Percentiles rank a stretch among this genome's conserved stretches.
These are phyloP conservation scores for Tetramorium alpestre DNA, from an alignment of 1,140 invertebrate genomes.

Conservation along the genomic window DNA sequence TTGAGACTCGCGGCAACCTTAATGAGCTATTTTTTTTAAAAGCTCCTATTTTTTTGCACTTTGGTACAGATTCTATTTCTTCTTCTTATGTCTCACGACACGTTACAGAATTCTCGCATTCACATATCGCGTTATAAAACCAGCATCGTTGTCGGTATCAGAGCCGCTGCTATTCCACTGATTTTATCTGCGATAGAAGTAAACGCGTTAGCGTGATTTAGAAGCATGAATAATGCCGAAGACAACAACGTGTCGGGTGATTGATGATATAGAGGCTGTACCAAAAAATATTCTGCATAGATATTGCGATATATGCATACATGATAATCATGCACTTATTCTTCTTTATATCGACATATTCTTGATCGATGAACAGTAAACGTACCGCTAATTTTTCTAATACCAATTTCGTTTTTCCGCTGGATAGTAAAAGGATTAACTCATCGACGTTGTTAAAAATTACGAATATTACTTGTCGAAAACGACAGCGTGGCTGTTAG, in stretches of 20 bases:
- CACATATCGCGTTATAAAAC: constrained; percentile 14
- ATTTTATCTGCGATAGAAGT: constrained; percentile 31
- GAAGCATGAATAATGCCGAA: constrained; percentile 34
- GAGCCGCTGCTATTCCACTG: not conserved
- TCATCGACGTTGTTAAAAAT: not conserved
- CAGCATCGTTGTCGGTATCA: not conserved
- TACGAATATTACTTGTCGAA: not conserved
- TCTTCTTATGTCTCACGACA: not conserved
- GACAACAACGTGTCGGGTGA: constrained; percentile 37
- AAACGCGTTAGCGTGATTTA: constrained; percentile 49
- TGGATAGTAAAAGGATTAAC: not conserved
- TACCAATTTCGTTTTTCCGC: not conserved
- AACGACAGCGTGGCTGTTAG: not conserved
- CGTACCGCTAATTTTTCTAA: constrained; percentile 3
- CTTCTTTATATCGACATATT: constrained; percentile 25
- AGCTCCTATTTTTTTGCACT: not conserved
- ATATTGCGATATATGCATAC: constrained; percentile 43
- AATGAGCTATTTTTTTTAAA: constrained; percentile 27
- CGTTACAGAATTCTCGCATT: constrained; percentile 14
- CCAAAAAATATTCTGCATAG: constrained; percentile 35
- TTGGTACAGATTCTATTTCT: constrained; percentile 29
- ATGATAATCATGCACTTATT: constrained; percentile 31
- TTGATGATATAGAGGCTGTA: constrained; percentile 26
- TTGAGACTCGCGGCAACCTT: constrained; percentile 26
- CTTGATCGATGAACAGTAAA: constrained; percentile 41